Base-by-base conservation (phyloP, 2,113 vertebrate species). In the Nannospalax galili region DNA sequence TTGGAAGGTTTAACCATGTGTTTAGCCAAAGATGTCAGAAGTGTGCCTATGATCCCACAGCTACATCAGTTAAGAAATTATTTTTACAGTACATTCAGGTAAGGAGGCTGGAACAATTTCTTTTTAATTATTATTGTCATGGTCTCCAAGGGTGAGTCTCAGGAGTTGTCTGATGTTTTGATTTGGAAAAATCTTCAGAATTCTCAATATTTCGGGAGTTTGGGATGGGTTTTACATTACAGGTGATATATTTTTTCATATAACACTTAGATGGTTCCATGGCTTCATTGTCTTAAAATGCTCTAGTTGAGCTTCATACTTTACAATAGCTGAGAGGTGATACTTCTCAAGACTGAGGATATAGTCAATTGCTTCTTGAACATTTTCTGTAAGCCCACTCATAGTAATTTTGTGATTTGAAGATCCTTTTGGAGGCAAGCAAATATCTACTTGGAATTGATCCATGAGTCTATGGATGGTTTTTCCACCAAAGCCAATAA, bases 131-230 rank as follows among this genome's bases (percentile, higher is more conserved):
- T 96, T 98, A 98, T 91, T 99, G 98, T 40, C 48, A 85, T 85
- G 84, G 98, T 98, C 98, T 98, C 99, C 98, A 99, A 79, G 98
- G 98, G 64, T 98, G 98, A 72, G 98, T 87, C 82, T 97, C 93
- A 73, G 98, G 81, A 87, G 81, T 52, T 91, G 98, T 98, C 30
- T 98, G 98, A 79, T 98, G 97, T 30, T 98, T 98, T 84, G 99
- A 98, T 96, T 98, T 99, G 35, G 98, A 98, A 87, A 99, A 98
- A 60, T 99, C 98, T 97, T 99, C 98, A 60, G 98, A 98, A 93
- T 98, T 99, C 96, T 98, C 98, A 98, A 99, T 98, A 67, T 99
- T 98, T 14, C 98, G 98, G 37, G 98, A 98, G 98, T 98, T 98
- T 93, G 98, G 98, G 60, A 52, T 98, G 73, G 35, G 37, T 84